Base-by-base conservation (phyloP, 2,888 invertebrate genomes). In the Pandemis corylana region DNA sequence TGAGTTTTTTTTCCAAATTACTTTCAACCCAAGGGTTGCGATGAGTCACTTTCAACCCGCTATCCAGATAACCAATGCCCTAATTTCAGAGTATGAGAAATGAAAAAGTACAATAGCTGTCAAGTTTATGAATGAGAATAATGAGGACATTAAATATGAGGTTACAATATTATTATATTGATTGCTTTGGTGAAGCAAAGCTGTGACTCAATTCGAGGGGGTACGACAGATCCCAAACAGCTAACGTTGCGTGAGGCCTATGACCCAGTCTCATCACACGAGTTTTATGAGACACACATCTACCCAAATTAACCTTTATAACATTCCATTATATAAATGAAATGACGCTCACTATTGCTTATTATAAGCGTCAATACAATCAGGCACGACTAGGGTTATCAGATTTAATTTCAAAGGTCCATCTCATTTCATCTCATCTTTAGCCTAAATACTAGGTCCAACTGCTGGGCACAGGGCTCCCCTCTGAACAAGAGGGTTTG, bases 341-440 rank as follows among this genome's bases (percentile, higher is more conserved):
- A 56, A 20, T 59, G 69, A 61, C 44, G 15, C 56, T 28, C 51
- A 53, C 41, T 67, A 51, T 53, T 51, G 49, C 65, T 15, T 68
- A 61, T 66, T 72, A 68, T 28, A 56, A 66, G 59, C 59, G 51
- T 70, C 44, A 62, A 62, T 44, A 59, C 62, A 62, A 70, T 53
- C 73, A 59, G 66, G 75, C 44, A 56, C 56, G 2, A 20, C 15
- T 20, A 56, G 56, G 56, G 56, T 20, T 56, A 56, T 20, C 56
- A 56, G 20, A 12, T 44, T 36, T 36, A 2, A 36, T 36, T 36
- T 36, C 28, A 36, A 36, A 36, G 28, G 28, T 36, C 20, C 20
- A 20, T 20, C 28, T 36, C 4, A 36, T 4, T 36, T 36, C 28
- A 36, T 36, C 28, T 36, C 4, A 36, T 36, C 28, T 36, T 4